phyloP scores from a whole-genome alignment of 2,113 vertebrate species.

The Syngnathoides biaculeatus region DNA sequence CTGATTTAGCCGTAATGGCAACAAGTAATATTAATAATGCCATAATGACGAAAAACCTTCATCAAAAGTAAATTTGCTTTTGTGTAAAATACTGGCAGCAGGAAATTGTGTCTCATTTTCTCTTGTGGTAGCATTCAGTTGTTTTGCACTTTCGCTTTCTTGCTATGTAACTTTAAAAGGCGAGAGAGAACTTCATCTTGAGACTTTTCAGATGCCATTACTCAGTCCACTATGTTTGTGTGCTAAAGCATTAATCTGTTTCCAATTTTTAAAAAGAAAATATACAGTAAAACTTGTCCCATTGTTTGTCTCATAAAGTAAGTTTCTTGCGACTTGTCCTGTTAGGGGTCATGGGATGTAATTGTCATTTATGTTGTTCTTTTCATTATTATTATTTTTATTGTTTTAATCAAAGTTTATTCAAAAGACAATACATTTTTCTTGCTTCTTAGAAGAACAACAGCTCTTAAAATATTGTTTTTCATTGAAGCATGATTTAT shows the following conservation, averaged over 20 bases:
- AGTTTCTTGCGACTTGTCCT: too few species aligned
- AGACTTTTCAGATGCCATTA: background rate
- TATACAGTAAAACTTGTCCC: background rate
- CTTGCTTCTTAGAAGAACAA: too few species aligned
- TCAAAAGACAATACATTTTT: too few species aligned
- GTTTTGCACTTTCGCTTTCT: background rate
- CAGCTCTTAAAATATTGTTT: too few species aligned
- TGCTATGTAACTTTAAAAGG: background rate
- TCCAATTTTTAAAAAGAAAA: background rate
- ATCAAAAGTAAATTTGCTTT: background rate
- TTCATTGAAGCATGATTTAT: too few species aligned
- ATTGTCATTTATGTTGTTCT: background rate
- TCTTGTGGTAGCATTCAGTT: background rate
- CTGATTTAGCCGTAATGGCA: constrained; percentile 44
- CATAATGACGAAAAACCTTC: constrained; percentile 54
- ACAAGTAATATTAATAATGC: background rate
- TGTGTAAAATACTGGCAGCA: background rate
- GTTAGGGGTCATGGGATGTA: too few species aligned
- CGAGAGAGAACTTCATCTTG: background rate
- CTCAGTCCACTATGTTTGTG: background rate
- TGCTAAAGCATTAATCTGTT: background rate
- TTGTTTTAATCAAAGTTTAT: too few species aligned
- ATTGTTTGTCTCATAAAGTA: too few species aligned
- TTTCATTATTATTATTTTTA: background rate
- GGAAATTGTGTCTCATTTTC: background rate